Percentiles rank a stretch among this genome's conserved stretches.
Conservation (phyloP, 2,113 vertebrate genomes). For the Podarcis muralis region DNA sequence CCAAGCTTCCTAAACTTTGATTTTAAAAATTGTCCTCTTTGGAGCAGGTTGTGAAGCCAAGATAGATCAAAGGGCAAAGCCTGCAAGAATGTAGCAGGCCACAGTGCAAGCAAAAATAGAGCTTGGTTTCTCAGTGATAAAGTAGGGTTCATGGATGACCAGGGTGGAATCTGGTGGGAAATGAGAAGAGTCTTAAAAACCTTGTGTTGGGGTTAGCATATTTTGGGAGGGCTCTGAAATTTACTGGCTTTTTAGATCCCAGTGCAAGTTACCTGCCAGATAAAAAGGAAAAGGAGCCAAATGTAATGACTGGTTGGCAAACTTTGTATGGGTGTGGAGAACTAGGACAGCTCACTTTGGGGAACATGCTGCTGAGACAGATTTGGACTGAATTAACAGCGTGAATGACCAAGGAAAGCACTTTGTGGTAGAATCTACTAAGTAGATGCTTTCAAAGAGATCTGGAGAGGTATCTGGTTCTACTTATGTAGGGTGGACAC, state of each 20-base stretch:
- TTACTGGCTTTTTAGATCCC: not conserved
- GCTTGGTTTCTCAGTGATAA: not conserved
- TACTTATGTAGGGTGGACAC: not conserved
- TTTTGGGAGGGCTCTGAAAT: not conserved
- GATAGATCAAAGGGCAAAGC: not conserved
- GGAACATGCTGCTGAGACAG: not conserved
- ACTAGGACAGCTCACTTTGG: not conserved
- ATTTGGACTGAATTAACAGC: not conserved
- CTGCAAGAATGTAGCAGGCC: not conserved
- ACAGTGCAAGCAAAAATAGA: not conserved
- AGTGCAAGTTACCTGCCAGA: not conserved
- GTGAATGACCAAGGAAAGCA: not conserved
- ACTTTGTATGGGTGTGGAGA: not conserved
- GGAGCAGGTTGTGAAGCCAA: not conserved
- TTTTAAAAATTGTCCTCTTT: not conserved
- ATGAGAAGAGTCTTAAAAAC: not conserved
- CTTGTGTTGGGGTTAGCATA: too few relatives aligned
- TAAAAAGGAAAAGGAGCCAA: not conserved
- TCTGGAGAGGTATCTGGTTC: not conserved
- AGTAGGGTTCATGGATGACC: not conserved
- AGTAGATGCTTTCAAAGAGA: not conserved
- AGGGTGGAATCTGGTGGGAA: not conserved
- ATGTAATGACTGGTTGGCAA: not conserved
- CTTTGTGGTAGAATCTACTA: not conserved
- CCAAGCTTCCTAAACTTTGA: not conserved